Base-by-base conservation (phyloP, 2,113 vertebrate species). In the Morone saxatilis region DNA sequence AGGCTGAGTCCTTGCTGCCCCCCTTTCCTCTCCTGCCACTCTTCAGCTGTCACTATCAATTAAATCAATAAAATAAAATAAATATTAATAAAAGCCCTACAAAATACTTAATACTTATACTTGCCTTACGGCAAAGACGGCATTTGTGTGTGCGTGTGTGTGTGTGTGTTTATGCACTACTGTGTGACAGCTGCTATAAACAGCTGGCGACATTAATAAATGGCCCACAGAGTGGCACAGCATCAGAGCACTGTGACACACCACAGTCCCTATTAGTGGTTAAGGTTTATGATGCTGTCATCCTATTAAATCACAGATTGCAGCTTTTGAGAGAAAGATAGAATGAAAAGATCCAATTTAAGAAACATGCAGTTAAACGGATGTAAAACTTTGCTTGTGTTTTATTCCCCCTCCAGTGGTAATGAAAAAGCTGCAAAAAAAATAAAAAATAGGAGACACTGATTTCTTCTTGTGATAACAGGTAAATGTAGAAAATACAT, bases 171-270 rank as follows among this genome's bases (percentile, higher is more conserved):
- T 36, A 38, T 82, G 38, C 16, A 43, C 17, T 50, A 25, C 51
- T 53, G 69, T 67, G 17, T 38, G 70, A 76, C 85, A 86, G 71
- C 43, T 78, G 82, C 53, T 86, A 57, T 82, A 90, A 86, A 90
- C 77, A 88, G 75, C 41, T 73, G 56, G 54, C 0, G 54, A 71
- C 78, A 79, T 53, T 70, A 66, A 66, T 65, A 77, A 83, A 77
- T 19, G 72, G 7, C 53, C 68, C 62, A 47, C 67, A 78, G 61
- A 48, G 67, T 82, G 83, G 71, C 87, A 81, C 4, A 4, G n/a
- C 66, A 79, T 82, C 82, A 77, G 62, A 86, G 76, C 48, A 22
- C n/a, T n/a, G 40, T 78, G 83, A 89, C 80, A 86, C 82, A 76
- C 48, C 76, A 53, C 80, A 76, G 66, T n/a, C 9, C 0, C 61